A percentile compares a stretch with the other conserved stretches of the same genome.
phyloP scores from a whole-genome alignment of 2,113 vertebrate species.

The Cyanistes caeruleus region DNA sequence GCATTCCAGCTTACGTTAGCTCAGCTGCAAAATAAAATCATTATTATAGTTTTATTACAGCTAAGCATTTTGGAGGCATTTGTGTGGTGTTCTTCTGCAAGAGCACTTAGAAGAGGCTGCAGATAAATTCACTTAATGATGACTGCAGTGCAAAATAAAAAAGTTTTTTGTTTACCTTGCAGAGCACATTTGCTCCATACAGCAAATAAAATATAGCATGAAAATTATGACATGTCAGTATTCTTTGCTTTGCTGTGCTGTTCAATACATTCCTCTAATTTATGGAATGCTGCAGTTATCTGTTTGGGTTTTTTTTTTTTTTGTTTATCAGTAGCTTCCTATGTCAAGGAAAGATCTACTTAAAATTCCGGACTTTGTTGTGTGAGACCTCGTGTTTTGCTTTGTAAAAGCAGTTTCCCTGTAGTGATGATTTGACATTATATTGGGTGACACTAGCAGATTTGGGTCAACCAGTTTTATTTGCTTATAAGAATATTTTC shows the following conservation, averaged over 20 bases:
- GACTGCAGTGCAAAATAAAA: slow-evolving; percentile 23
- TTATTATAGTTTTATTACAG: slow-evolving; percentile 26
- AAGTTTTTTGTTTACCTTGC: slow-evolving; percentile 40
- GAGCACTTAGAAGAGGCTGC: neutral
- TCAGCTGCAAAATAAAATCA: neutral
- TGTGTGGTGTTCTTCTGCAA: slow-evolving; percentile 16
- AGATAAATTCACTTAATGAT: slow-evolving; percentile 44
- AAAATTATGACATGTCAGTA: slow-evolving; percentile 12
- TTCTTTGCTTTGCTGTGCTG: neutral
- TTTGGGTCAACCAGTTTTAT: neutral
- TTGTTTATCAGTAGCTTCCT: neutral
- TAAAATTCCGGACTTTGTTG: neutral
- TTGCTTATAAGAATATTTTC: slow-evolving; percentile 6
- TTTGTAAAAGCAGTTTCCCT: neutral
- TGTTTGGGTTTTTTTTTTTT: neutral
- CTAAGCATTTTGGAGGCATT: neutral
- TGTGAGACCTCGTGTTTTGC: neutral
- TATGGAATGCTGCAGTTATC: neutral
- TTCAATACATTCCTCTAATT: neutral
- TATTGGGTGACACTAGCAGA: neutral
- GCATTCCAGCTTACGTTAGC: neutral
- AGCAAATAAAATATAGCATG: neutral
- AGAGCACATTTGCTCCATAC: neutral
- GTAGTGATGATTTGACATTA: neutral
- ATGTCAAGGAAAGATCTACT: neutral